Evolutionary conservation across 2,113 vertebrate species (phyloP).

Genomic region (Pluvianellus socialis): DNA sequence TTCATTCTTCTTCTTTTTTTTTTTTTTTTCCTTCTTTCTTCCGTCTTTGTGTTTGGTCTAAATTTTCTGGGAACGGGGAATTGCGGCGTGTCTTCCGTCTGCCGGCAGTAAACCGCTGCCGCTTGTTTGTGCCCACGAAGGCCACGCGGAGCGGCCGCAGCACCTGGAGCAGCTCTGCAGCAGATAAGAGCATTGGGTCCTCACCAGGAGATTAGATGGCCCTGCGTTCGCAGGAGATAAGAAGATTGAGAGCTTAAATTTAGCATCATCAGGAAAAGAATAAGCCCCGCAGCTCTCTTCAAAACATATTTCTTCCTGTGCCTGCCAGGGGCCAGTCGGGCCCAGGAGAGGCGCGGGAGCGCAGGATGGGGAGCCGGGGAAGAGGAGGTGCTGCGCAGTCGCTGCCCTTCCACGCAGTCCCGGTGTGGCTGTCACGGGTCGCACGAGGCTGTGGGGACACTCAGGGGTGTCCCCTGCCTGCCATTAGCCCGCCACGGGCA

Average conservation of each 20-base stretch:
- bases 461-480: background rate
- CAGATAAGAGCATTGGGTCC: background rate
- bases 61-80: background rate
- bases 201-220: slow-evolving; percentile 9
- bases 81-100: background rate
- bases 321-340: background rate
- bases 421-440: background rate
- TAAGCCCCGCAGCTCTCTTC: background rate
- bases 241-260: slow-evolving; percentile 41
- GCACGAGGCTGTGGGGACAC: accelerated
- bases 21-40: background rate
- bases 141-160: background rate
- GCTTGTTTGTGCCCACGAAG: background rate
- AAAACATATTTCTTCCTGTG: background rate
- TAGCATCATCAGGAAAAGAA: background rate
- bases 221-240: background rate
- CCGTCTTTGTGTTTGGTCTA: background rate
- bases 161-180: background rate
- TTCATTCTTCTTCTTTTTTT: background rate
- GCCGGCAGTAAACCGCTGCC: background rate
- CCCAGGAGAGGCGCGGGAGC: background rate
- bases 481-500: accelerated
- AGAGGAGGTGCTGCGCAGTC: background rate
- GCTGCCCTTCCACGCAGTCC: accelerated
- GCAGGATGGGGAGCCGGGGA: accelerated